Percentiles rank a stretch among this genome's conserved stretches.
phyloP scores from a whole-genome alignment of 1,140 invertebrate species.

The Atta colombica region DNA sequence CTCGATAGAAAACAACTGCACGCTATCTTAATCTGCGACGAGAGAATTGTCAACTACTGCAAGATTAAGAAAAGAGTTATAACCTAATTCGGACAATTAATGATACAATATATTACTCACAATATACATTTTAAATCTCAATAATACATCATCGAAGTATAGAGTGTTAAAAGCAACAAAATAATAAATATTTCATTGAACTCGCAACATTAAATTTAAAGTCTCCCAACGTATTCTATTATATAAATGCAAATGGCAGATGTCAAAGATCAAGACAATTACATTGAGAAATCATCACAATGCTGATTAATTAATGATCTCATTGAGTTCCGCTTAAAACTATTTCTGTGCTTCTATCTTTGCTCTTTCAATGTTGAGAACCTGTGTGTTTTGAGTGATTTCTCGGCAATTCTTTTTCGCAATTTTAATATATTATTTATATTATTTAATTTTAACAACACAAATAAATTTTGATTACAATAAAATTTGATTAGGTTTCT shows the following conservation, averaged over 20 bases:
- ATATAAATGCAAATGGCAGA: constrained; percentile 23
- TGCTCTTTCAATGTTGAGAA: neutral
- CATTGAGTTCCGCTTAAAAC: constrained; percentile 23
- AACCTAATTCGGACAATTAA: neutral
- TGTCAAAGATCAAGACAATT: constrained; percentile 20
- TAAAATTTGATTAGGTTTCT: neutral
- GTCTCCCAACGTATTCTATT: neutral
- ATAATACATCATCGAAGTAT: neutral
- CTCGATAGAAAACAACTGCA: neutral
- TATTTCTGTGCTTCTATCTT: constrained; percentile 33
- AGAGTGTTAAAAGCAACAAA: neutral
- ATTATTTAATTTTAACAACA: neutral
- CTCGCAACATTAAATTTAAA: constrained; percentile 6
- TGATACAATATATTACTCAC: neutral
- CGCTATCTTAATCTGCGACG: neutral
- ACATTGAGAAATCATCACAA: neutral
- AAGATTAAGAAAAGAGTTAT: neutral
- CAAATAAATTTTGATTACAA: neutral
- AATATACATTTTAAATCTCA: neutral
- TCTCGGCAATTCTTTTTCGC: neutral
- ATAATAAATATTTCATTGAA: constrained; percentile 21
- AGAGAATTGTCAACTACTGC: neutral
- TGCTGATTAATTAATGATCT: constrained; percentile 40
- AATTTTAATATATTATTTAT: neutral
- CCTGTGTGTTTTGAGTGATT: constrained; percentile 5